These are phyloP conservation scores for Hestina assimilis DNA, from an alignment of 1,140 invertebrate genomes.

Conservation along the genomic window DNA sequence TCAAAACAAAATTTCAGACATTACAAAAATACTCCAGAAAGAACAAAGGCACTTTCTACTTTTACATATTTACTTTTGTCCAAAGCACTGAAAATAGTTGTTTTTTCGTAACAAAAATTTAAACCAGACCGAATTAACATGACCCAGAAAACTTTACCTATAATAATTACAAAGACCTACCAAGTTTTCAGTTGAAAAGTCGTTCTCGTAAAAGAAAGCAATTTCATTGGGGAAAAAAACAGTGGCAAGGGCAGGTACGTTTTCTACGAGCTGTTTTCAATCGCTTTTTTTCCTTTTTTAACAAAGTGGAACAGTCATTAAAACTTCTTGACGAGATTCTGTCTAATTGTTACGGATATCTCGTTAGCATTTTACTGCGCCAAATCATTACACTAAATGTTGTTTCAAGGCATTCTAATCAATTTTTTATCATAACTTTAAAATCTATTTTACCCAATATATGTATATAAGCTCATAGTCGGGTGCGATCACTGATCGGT, in stretches of 20 bases:
- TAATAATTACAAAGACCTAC: constrained; percentile 26
- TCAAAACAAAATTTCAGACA: too few species aligned
- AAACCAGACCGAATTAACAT: constrained; percentile 12
- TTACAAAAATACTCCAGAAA: too few species aligned
- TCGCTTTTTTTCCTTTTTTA: constrained; percentile 42
- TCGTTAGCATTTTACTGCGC: constrained; percentile 39
- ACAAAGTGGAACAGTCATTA: constrained; percentile 56
- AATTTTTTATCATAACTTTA: too few species aligned
- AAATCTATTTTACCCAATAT: too few species aligned
- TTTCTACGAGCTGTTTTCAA: constrained; percentile 44
- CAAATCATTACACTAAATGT: constrained; percentile 22
- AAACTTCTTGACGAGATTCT: constrained; percentile 55
- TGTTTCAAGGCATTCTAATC: constrained; percentile 15
- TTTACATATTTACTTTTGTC: background rate
- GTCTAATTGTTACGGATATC: constrained; percentile 61
- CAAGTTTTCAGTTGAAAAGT: constrained; percentile 20
- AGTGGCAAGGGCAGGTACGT: constrained; percentile 24
- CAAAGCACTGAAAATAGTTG: background rate
- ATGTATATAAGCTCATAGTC: too few species aligned
- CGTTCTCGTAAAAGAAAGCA: constrained; percentile 15
- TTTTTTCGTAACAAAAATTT: background rate
- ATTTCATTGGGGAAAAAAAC: constrained; percentile 21
- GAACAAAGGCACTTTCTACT: too few species aligned
- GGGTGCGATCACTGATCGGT: too few species aligned
- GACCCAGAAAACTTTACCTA: constrained; percentile 20